Percentiles rank a stretch among this genome's conserved stretches.
Conservation (phyloP, 1,140 invertebrate genomes). For the Scaptodrosophila lebanonensis region DNA sequence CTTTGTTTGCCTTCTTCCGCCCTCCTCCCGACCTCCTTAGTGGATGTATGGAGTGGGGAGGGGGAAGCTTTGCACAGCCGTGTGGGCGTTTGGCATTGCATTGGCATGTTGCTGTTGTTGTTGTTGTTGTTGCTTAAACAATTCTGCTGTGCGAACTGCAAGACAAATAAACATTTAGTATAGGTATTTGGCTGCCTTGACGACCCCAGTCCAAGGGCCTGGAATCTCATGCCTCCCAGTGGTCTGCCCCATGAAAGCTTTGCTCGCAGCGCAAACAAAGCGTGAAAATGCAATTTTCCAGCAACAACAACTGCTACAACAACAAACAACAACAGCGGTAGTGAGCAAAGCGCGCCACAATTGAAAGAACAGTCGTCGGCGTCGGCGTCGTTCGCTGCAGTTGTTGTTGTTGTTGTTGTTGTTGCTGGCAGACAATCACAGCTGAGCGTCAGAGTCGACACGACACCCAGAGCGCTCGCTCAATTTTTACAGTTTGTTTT, state of each 20-base stretch:
- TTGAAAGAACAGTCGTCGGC: background rate
- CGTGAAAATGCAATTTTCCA: conserved; percentile 67
- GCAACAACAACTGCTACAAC: conserved; percentile 1
- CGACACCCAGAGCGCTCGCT: conserved; percentile 36
- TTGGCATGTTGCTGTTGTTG: conserved; percentile 16
- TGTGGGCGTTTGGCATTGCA: no score
- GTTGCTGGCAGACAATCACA: no score
- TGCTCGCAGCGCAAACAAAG: conserved; percentile 40
- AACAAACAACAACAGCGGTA: background rate
- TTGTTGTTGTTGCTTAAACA: conserved; percentile 29
- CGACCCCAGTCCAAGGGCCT: conserved; percentile 9
- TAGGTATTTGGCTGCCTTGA: conserved; percentile 6
- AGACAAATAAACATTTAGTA: conserved; percentile 32
- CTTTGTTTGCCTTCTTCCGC: background rate
- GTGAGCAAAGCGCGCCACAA: conserved; percentile 22
- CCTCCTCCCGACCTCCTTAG: background rate
- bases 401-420: no score
- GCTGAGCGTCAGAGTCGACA: no score
- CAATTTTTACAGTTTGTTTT: conserved; percentile 73
- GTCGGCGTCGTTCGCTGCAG: no score
- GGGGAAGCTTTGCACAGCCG: background rate
- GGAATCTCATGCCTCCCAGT: background rate
- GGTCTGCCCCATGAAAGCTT: conserved; percentile 3
- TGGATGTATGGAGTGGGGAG: no score
- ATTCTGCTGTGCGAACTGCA: conserved; percentile 32